Evolutionary conservation across 2,888 invertebrate species (phyloP).

Genomic region (Pseudococcus longispinus): DNA sequence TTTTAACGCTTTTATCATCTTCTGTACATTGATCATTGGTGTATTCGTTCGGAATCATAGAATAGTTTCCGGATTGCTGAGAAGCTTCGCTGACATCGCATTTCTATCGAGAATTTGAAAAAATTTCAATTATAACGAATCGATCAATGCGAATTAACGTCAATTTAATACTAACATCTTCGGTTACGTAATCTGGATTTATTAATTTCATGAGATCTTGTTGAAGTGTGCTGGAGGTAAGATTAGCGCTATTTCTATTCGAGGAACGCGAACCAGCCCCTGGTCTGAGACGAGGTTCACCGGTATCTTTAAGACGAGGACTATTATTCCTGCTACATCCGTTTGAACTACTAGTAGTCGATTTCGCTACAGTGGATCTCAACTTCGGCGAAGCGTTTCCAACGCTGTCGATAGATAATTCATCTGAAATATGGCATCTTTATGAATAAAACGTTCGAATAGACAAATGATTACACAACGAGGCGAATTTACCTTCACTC

Average conservation of each 20-base stretch:
- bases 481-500: slow-evolving; percentile 62
- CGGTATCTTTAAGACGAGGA: slow-evolving; percentile 67
- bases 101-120: slow-evolving; percentile 3
- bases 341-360: slow-evolving; percentile 46
- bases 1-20: slow-evolving; percentile 1
- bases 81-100: not conserved
- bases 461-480: not conserved
- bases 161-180: slow-evolving; percentile 58
- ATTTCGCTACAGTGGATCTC: slow-evolving; percentile 6
- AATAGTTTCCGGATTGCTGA: slow-evolving; percentile 5
- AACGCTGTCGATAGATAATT: slow-evolving; percentile 47
- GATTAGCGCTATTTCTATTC: slow-evolving; percentile 70
- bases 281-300: slow-evolving; percentile 68
- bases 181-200: slow-evolving; percentile 74
- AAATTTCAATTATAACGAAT: not conserved
- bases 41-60: slow-evolving; percentile 3
- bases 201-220: slow-evolving; percentile 88
- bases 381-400: slow-evolving; percentile 48
- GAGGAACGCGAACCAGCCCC: slow-evolving; percentile 61
- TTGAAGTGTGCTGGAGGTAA: slow-evolving; percentile 71
- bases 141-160: too few relatives aligned
- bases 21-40: not conserved
- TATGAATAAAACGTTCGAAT: not conserved
- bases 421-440: slow-evolving; percentile 23
- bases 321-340: slow-evolving; percentile 64